Base-by-base conservation (phyloP, 2,888 invertebrate species). In the Tubulanus polymorphus region DNA sequence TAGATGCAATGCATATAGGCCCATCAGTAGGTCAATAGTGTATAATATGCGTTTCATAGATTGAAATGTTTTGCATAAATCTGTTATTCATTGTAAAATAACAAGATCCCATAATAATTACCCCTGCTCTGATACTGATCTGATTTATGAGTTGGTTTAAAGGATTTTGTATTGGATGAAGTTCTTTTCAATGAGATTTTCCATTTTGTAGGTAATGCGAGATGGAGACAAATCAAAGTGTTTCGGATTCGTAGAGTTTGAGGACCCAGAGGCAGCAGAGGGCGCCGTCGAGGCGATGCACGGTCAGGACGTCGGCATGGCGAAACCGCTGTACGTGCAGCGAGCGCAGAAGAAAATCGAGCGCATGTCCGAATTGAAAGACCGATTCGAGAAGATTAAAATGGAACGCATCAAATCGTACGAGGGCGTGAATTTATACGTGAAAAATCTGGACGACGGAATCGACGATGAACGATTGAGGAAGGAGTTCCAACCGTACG, bases 241-340 rank as follows among this genome's bases (percentile, higher is more conserved):
- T 29, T 99, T 99, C 81, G 99, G 99, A 29, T 99, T 99, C 84
- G 97, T 99, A 54, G 94, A 95, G 45, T 99, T 91, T 81, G 94
- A 96, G 80, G 92, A 92, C 73, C 91, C 96, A 26, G 96, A 96
- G 80, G 88, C 89, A 62, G 97, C 97, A 55, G 94, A 96, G 78
- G 97, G 99, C 81, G 97, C 99, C 10, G 97, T 97, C 2, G 95
- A 95, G 79, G 99, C 97, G 80, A 93, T 99, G 91, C 99, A 99
- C 80, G 95, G 96, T 3, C 88, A 94, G 55, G 97, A 99, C 70
- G 88, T 99, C 47, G 94, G 93, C 57, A n/a, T n/a, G n/a, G 88
- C 92, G 15, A 99, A 99, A 81, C 99, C 99, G 2, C 82, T 99
- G 61, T 99, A 99, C 81, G 97, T 97, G 12, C 96, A 96, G 30